Evolutionary conservation across 2,888 invertebrate species (phyloP), one percentile per base, ranked within the genome.

Genomic region (Lepidocyrtoides sp.): DNA sequence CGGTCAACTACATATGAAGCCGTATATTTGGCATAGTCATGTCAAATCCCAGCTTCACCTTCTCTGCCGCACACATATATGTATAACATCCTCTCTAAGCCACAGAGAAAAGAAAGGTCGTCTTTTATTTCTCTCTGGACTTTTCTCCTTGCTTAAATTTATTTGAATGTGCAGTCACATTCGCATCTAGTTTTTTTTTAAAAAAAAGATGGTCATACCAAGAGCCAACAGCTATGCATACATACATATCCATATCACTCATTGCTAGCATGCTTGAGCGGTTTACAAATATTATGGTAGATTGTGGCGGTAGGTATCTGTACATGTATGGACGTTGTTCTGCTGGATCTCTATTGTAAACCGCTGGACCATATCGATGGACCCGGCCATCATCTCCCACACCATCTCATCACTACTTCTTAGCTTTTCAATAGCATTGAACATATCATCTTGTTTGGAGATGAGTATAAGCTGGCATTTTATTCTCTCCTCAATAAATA

Each of bases 121-220:
- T 41, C 86, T 86, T 57, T 86, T 77, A 8, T 72, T 26, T 77
- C 41, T 63, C 75, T 36, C 32, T 29, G 51, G 41, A 41, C 63
- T 51, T 66, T 54, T 48, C 57, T 87, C 48, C 60, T 20, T 41
- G 54, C 63, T 44, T 41, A 51, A 66, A 72, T 88, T 82, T 69
- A 88, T 88, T 88, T 88, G 88, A 88, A 88, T 88, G 54, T n/a
- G n/a, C 88, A 88, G 72, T 69, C 66, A 41, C 57, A 66, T 32
- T 36, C 66, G 57, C n/a, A n/a, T n/a, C n/a, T n/a, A n/a, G n/a
- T n/a, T n/a, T n/a, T n/a, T n/a, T n/a, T 57, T 79, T 57, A 54
- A 7, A 57, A 57, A 79, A 57, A 57, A 54, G 79, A 51, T 51
- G 66, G 17, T 79, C 5, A 54, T 81, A 54, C 36, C 57, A 86